Evolutionary conservation across 2,113 vertebrate genomes (phyloP).

Genomic region (Melanerpes formicivorus): DNA sequence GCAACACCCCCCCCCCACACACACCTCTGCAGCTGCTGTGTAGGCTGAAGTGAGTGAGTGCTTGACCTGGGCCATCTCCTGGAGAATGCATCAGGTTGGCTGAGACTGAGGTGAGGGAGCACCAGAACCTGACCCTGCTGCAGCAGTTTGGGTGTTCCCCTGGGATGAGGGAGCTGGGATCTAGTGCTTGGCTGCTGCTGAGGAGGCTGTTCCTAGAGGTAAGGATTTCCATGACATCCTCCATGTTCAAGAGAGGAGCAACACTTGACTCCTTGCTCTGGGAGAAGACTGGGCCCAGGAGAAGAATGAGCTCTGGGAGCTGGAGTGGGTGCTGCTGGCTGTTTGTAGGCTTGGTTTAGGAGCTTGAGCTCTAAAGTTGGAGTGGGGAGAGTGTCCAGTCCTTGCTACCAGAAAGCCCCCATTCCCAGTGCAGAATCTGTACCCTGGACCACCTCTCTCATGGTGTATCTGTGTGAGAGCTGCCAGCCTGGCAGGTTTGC

Average conservation of each 20-base stretch:
- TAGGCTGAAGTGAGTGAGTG: not conserved
- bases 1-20: not conserved
- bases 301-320: not conserved
- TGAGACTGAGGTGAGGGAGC: not conserved
- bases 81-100: not conserved
- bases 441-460: not conserved
- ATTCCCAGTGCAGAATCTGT: not conserved
- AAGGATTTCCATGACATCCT: not conserved
- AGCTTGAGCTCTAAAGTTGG: not conserved
- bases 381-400: not conserved
- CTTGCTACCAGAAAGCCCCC: not conserved
- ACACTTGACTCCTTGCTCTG: not conserved
- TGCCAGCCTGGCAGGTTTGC: not conserved
- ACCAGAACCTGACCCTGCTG: not conserved
- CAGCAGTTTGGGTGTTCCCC: not conserved
- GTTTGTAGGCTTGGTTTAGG: not conserved
- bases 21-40: not conserved
- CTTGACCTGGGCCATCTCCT: rapidly evolving
- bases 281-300: not conserved
- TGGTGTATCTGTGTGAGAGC: rapidly evolving
- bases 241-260: not conserved
- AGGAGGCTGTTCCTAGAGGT: not conserved
- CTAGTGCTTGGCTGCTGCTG: not conserved
- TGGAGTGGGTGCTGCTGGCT: not conserved
- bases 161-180: not conserved